phyloP scores from a whole-genome alignment of 2,888 invertebrate species.

The Drosophila greeni region DNA sequence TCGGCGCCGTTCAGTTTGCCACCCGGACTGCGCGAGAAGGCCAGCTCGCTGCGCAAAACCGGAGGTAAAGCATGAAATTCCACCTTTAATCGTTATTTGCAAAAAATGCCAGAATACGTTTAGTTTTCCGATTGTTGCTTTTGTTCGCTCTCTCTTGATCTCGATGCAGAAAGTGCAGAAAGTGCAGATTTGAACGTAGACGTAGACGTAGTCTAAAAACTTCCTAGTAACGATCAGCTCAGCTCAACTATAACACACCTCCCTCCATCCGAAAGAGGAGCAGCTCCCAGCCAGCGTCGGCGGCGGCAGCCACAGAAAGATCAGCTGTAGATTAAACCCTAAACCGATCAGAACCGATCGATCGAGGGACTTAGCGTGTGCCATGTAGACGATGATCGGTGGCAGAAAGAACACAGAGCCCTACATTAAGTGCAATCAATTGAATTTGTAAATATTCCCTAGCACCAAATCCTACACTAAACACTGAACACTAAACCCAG shows the following conservation, averaged over 20 bases:
- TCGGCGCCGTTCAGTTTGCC: slow-evolving; percentile 90
- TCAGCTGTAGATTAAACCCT: slow-evolving; percentile 19
- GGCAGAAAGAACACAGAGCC: slow-evolving; percentile 13
- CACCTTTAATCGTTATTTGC: slow-evolving; percentile 44
- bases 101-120: slow-evolving; percentile 66
- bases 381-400: slow-evolving; percentile 28
- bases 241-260: slow-evolving; percentile 16
- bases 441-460: slow-evolving; percentile 42
- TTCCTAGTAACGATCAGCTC: slow-evolving; percentile 56
- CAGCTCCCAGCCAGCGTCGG: slow-evolving; percentile 28
- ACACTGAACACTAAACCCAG: slow-evolving; percentile 6
- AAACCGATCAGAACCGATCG: slow-evolving; percentile 2
- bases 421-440: slow-evolving; percentile 37
- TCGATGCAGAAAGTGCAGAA: slow-evolving; percentile 66
- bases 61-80: slow-evolving; percentile 79
- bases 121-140: slow-evolving; percentile 73
- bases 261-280: slow-evolving; percentile 24
- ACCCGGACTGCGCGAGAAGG: slow-evolving; percentile 79
- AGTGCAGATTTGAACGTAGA: slow-evolving; percentile 67
- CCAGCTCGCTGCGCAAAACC: slow-evolving; percentile 78
- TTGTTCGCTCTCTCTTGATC: slow-evolving; percentile 71
- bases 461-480: slow-evolving; percentile 24
- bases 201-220: slow-evolving; percentile 70
- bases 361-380: slow-evolving; percentile 25
- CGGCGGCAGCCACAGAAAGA: slow-evolving; percentile 16